Conservation (phyloP, 2,113 vertebrate genomes). For the Petroica traversi region DNA sequence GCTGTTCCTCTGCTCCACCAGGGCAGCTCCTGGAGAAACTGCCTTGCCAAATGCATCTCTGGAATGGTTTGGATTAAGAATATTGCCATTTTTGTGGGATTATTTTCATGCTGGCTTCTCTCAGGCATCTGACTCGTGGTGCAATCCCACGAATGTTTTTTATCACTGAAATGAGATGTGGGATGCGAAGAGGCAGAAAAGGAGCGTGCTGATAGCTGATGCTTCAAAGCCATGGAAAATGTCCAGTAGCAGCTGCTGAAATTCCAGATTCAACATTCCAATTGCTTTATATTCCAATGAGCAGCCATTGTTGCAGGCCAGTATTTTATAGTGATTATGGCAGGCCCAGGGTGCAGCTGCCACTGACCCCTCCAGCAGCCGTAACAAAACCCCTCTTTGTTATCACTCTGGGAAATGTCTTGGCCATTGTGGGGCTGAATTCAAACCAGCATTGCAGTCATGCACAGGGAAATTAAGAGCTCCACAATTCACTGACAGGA, state of each 20-base stretch:
- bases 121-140: neutral
- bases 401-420: constrained; percentile 55
- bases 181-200: neutral
- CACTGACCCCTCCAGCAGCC: constrained; percentile 17
- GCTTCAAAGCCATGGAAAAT: neutral
- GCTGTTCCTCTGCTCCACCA: neutral
- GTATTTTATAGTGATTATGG: constrained; percentile 49
- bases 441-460: constrained; percentile 35
- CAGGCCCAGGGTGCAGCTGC: constrained; percentile 50
- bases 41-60: neutral
- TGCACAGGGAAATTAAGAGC: constrained; percentile 21
- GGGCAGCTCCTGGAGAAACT: neutral
- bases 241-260: constrained; percentile 54
- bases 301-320: constrained; percentile 1
- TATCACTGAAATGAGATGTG: neutral
- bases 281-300: constrained; percentile 60
- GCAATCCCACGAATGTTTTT: neutral
- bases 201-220: neutral
- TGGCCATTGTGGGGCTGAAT: constrained; percentile 51
- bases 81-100: neutral
- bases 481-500: neutral
- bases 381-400: constrained; percentile 70
- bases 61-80: neutral
- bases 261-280: constrained; percentile 14
- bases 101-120: neutral